These are phyloP conservation scores for Drosophila leontia DNA, from an alignment of 1,140 invertebrate species.

Conservation along the genomic window DNA sequence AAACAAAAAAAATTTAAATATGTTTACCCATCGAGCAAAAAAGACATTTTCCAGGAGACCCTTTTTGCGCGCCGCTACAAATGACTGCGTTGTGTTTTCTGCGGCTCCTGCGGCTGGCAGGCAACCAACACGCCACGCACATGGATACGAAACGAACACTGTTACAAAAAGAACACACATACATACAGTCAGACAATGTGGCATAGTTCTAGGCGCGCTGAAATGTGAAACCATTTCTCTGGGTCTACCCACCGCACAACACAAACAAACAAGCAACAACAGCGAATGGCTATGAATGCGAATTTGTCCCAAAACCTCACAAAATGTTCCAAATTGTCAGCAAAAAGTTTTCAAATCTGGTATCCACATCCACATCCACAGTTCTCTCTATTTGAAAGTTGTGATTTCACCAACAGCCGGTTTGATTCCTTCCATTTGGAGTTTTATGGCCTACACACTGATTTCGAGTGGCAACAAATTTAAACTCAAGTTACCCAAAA, in stretches of 20 bases:
- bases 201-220: conserved; percentile 72
- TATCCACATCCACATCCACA: conserved; percentile 4
- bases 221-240: conserved; percentile 74
- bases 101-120: conserved; percentile 42
- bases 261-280: conserved; percentile 40
- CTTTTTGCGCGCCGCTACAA: conserved; percentile 25
- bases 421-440: conserved; percentile 19
- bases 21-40: conserved; percentile 45
- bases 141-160: conserved; percentile 9
- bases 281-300: conserved; percentile 63
- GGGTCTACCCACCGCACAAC: conserved; percentile 1
- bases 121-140: conserved; percentile 31
- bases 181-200: conserved; percentile 21
- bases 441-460: conserved; percentile 9
- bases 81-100: conserved; percentile 38
- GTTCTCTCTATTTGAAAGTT: conserved; percentile 17
- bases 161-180: too few relatives aligned
- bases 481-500: conserved; percentile 17
- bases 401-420: conserved; percentile 9
- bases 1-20: conserved; percentile 50
- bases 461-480: conserved; percentile 27
- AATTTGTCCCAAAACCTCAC: conserved; percentile 53
- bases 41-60: conserved; percentile 42
- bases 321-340: conserved; percentile 72
- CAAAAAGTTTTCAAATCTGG: conserved; percentile 62